These are phyloP conservation scores for Himalopsyche japonica DNA, from an alignment of 2,888 invertebrate species.

Conservation along the genomic window DNA sequence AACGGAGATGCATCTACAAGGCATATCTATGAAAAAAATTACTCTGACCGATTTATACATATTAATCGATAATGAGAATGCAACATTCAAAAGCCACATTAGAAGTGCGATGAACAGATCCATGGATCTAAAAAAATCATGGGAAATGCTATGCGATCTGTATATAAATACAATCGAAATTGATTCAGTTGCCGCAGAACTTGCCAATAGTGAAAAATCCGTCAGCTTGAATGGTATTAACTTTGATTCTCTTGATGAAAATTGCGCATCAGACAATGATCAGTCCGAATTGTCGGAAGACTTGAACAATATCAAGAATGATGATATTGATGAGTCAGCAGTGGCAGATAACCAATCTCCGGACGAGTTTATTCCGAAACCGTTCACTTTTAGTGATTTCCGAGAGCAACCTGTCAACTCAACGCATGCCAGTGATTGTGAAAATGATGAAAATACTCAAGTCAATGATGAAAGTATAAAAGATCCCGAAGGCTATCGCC, in stretches of 20 bases:
- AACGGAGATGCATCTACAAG: constrained; percentile 66
- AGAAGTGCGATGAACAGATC: constrained; percentile 54
- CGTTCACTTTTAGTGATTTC: constrained; percentile 63
- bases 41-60: constrained; percentile 10
- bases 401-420: constrained; percentile 51
- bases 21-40: constrained; percentile 19
- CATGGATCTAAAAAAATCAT: constrained; percentile 64
- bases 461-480: constrained; percentile 4
- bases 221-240: constrained; percentile 51
- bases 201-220: constrained; percentile 32
- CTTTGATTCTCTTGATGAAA: constrained; percentile 50
- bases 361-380: constrained; percentile 46
- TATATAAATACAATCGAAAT: constrained; percentile 51
- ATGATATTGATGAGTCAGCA: constrained; percentile 25
- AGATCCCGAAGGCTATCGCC: constrained; percentile 44
- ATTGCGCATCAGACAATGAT: constrained; percentile 47
- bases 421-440: constrained; percentile 36
- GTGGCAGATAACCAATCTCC: constrained; percentile 54
- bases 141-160: constrained; percentile 64
- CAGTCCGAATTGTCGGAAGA: constrained; percentile 49
- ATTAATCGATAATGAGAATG: constrained; percentile 17
- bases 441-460: constrained; percentile 39
- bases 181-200: constrained; percentile 35
- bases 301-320: constrained; percentile 10
- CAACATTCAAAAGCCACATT: neutral